phyloP scores from a whole-genome alignment of 1,140 invertebrate species.

The Tribolium castaneum region DNA sequence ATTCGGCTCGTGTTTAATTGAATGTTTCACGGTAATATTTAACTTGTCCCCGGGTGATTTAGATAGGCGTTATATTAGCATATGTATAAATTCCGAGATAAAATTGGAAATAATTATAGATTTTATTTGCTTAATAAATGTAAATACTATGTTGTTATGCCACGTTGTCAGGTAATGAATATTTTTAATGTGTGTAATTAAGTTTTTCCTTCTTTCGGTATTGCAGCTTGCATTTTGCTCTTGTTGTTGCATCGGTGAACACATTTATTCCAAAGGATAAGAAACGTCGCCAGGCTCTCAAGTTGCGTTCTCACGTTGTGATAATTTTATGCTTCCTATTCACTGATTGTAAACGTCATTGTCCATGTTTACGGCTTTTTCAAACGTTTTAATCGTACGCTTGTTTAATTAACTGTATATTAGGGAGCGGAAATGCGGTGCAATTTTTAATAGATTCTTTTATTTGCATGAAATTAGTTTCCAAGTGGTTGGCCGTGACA shows the following conservation, averaged over 20 bases:
- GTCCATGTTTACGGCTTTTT: neutral
- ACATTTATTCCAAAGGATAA: neutral
- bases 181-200: constrained; percentile 14
- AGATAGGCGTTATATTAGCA: constrained; percentile 27
- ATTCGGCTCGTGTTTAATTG: constrained; percentile 32
- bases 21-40: constrained; percentile 33
- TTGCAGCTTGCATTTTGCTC: neutral
- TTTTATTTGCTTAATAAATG: constrained; percentile 35
- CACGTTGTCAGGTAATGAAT: constrained; percentile 27
- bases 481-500: neutral
- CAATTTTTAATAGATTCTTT: too few relatives aligned
- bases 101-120: constrained; percentile 25
- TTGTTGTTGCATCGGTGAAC: neutral
- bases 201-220: neutral
- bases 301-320: constrained; percentile 1
- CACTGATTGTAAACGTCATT: constrained; percentile 12
- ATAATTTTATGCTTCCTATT: constrained; percentile 11
- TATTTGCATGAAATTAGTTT: neutral
- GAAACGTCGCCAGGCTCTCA: constrained; percentile 6
- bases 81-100: constrained; percentile 17
- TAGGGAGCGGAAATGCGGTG: neutral
- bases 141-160: constrained; percentile 22
- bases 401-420: neutral
- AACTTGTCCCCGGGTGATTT: constrained; percentile 31
- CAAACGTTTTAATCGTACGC: neutral